These are phyloP conservation scores for Phocoena sinus DNA, from an alignment of 2,113 vertebrate genomes.

Conservation along the genomic window DNA sequence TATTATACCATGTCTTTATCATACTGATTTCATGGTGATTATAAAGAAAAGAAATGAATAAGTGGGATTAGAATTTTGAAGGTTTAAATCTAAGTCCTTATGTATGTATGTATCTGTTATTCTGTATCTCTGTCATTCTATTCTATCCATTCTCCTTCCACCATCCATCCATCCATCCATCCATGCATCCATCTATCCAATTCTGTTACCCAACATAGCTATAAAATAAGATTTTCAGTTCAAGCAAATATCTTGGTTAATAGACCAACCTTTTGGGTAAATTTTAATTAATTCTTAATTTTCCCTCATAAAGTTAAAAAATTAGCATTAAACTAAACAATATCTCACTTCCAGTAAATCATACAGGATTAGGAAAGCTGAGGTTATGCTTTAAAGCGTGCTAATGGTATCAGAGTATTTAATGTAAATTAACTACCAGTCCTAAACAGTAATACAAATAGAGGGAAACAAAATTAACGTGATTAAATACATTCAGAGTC, in stretches of 20 bases:
- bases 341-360: background rate
- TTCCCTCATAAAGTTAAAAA: constrained; percentile 30
- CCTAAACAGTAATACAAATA: constrained; percentile 55
- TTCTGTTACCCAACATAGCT: background rate
- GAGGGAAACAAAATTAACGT: constrained; percentile 71
- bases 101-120: background rate
- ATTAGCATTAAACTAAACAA: background rate
- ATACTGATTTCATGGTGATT: background rate
- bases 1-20: background rate
- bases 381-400: constrained; percentile 1
- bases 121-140: background rate
- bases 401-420: constrained; percentile 35
- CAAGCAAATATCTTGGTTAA: constrained; percentile 3
- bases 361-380: background rate
- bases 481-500: constrained; percentile 60
- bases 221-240: constrained; percentile 1
- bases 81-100: background rate
- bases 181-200: background rate
- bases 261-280: background rate
- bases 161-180: background rate
- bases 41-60: background rate
- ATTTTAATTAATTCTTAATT: constrained; percentile 31
- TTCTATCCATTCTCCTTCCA: background rate
- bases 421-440: constrained; percentile 48
- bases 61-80: background rate